Evolutionary conservation across 2,113 vertebrate species (phyloP).

Genomic region (Ageneiosus marmoratus): DNA sequence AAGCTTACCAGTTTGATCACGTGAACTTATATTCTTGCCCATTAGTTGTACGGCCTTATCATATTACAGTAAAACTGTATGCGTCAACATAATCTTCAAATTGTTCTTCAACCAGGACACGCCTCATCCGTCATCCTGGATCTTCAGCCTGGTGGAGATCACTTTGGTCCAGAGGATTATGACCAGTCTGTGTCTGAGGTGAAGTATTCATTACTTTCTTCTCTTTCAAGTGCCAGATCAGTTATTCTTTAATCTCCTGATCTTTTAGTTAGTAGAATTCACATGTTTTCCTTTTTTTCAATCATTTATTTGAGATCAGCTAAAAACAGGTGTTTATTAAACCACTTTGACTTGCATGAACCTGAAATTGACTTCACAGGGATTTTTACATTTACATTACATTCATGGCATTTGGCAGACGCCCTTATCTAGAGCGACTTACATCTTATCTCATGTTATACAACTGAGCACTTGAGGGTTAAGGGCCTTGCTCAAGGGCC

Average conservation of each 20-base stretch:
- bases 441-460: too few species aligned
- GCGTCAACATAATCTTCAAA: not conserved
- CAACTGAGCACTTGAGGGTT: too few species aligned
- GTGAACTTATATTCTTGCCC: not conserved
- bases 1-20: not conserved
- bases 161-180: slow-evolving; percentile 78
- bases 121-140: slow-evolving; percentile 75
- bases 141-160: slow-evolving; percentile 80
- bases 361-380: not conserved
- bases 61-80: not conserved
- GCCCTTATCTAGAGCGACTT: too few species aligned
- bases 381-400: too few species aligned
- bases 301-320: not conserved
- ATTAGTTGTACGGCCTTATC: not conserved
- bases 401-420: too few species aligned
- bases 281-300: not conserved
- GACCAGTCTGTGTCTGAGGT: slow-evolving; percentile 85
- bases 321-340: not conserved
- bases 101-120: slow-evolving; percentile 23
- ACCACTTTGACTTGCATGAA: not conserved
- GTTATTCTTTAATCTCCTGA: slow-evolving; percentile 3
- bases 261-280: not conserved
- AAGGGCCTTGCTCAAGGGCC: too few species aligned
- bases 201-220: slow-evolving; percentile 29
- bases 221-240: not conserved